A percentile compares a stretch with the other conserved stretches of the same genome.
Conservation (phyloP, 2,797 vertebrate genomes). For the Sebastiscus albofasciatus region DNA sequence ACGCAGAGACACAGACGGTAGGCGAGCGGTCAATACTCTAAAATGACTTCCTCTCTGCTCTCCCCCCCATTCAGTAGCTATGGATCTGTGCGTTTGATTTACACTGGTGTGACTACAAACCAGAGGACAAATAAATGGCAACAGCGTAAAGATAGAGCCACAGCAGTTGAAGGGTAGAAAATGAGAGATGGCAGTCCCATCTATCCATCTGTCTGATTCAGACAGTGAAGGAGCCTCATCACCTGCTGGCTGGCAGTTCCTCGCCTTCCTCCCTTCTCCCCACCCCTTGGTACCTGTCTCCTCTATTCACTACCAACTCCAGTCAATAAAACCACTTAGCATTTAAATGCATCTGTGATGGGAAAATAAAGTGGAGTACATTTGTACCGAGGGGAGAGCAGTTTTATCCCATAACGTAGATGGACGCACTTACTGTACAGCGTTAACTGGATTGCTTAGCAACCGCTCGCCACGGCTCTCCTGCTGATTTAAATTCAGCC, state of each 20-base stretch:
- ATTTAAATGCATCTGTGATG: conserved; percentile 81
- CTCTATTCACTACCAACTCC: conserved; percentile 64
- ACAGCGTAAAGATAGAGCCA: conserved; percentile 34
- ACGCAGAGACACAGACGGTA: conserved; percentile 42
- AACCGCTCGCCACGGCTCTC: conserved; percentile 56
- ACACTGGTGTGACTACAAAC: conserved; percentile 49
- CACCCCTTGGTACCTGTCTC: conserved; percentile 60
- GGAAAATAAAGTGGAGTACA: conserved; percentile 79
- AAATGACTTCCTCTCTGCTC: conserved; percentile 57
- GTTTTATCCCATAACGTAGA: conserved; percentile 73
- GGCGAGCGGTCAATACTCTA: conserved; percentile 53
- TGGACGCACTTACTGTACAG: conserved; percentile 65
- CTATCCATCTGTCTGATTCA: conserved; percentile 58
- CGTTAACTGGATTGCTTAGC: conserved; percentile 75
- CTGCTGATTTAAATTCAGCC: conserved; percentile 68
- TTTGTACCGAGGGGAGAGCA: conserved; percentile 67
- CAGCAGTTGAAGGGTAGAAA: conserved; percentile 55
- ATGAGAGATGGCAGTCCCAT: conserved; percentile 66
- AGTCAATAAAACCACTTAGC: conserved; percentile 82
- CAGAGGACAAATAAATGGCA: conserved; percentile 42
- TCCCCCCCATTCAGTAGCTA: conserved; percentile 33
- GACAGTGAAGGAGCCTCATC: conserved; percentile 56
- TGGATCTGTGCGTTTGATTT: conserved; percentile 57
- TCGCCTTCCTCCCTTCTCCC: conserved; percentile 37
- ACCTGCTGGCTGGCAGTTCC: conserved; percentile 49